phyloP scores from a whole-genome alignment of 1,140 invertebrate species.

The Cataglyphis hispanica region DNA sequence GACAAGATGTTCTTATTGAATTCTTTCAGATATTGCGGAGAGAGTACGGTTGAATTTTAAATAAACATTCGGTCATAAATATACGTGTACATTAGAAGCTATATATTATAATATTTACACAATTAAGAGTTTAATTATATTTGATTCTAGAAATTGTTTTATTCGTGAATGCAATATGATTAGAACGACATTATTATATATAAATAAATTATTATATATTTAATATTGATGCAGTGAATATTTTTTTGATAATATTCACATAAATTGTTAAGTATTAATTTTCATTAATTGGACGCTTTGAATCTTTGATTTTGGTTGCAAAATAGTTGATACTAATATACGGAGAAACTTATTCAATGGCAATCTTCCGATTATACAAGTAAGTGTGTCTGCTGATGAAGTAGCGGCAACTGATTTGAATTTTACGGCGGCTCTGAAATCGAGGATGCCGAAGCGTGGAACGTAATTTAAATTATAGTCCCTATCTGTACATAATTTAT shows the following conservation, averaged over 20 bases:
- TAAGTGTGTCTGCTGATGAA: constrained; percentile 46
- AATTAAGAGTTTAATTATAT: neutral
- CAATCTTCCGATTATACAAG: constrained; percentile 60
- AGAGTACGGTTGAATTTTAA: neutral
- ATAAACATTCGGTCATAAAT: neutral
- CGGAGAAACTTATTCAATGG: constrained; percentile 28
- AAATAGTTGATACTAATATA: neutral
- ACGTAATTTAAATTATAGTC: constrained; percentile 85
- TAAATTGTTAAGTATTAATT: no score
- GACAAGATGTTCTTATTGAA: constrained; percentile 6
- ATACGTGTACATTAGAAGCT: neutral
- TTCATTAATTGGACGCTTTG: neutral
- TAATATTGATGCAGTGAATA: neutral
- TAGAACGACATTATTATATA: neutral
- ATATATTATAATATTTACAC: neutral
- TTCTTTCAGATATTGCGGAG: neutral
- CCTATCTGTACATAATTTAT: constrained; percentile 86
- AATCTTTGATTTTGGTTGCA: neutral
- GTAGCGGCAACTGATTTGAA: constrained; percentile 82
- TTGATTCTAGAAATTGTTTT: neutral
- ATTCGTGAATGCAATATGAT: neutral
- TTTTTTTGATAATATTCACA: neutral
- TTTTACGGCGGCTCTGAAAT: constrained; percentile 80
- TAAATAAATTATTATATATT: neutral
- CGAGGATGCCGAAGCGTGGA: constrained; percentile 78